Conservation (phyloP, 1,140 invertebrate genomes). For the Centruroides sculpturatus region DNA sequence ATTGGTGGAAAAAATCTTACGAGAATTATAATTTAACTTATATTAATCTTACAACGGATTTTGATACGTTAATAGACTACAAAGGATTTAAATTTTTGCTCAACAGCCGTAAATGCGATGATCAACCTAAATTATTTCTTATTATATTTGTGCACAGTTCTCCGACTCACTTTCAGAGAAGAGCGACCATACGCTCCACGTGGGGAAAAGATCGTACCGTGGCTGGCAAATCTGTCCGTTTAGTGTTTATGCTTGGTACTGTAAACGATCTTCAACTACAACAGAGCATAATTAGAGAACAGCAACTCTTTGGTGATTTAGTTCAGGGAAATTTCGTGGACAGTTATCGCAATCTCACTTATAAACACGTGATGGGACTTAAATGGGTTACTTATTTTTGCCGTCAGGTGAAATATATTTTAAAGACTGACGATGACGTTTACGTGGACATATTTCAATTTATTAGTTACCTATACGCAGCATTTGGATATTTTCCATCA, state of each 20-base stretch:
- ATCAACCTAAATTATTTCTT: slow-evolving; percentile 6
- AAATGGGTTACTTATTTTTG: slow-evolving; percentile 56
- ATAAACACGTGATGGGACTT: slow-evolving; percentile 74
- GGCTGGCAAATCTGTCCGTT: background rate
- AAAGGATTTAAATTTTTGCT: slow-evolving; percentile 17
- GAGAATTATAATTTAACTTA: too few species aligned
- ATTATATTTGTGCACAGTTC: slow-evolving; percentile 29
- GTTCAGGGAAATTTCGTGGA: slow-evolving; percentile 51
- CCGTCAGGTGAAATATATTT: slow-evolving; percentile 44
- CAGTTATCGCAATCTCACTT: slow-evolving; percentile 66
- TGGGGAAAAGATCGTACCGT: slow-evolving; percentile 43
- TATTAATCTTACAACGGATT: background rate
- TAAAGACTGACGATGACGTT: slow-evolving; percentile 68
- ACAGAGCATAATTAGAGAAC: slow-evolving; percentile 19
- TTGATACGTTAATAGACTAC: slow-evolving; percentile 15
- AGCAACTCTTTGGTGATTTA: slow-evolving; percentile 23
- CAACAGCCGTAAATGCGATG: slow-evolving; percentile 16
- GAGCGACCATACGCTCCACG: slow-evolving; percentile 38
- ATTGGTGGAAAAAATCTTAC: too few species aligned
- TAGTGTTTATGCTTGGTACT: slow-evolving; percentile 52
- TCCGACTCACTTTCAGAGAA: slow-evolving; percentile 27
- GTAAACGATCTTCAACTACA: slow-evolving; percentile 23
- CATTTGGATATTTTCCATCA: slow-evolving; percentile 8
- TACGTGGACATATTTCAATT: slow-evolving; percentile 54
- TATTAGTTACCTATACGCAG: slow-evolving; percentile 39